phyloP scores from a whole-genome alignment of 2,888 invertebrate species.

The Rhorus exstirpatorius region DNA sequence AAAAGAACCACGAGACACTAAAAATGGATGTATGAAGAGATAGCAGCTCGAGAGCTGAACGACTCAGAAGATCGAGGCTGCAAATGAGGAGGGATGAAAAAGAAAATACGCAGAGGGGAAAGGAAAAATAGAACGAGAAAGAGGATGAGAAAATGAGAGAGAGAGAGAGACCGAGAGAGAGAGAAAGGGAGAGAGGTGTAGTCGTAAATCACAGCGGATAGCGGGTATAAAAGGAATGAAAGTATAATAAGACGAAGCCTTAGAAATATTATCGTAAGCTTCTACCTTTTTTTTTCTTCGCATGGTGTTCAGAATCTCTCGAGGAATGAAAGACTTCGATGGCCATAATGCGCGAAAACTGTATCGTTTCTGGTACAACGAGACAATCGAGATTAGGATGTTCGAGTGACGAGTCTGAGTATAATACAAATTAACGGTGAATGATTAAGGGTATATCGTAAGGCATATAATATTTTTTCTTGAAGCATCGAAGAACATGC shows the following conservation, averaged over 20 bases:
- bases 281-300: conserved; percentile 11
- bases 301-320: conserved; percentile 24
- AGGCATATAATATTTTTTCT: too few relatives aligned
- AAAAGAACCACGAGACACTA: conserved; percentile 40
- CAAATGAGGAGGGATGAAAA: conserved; percentile 56
- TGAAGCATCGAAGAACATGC: too few relatives aligned
- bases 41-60: conserved; percentile 22
- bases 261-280: conserved; percentile 47
- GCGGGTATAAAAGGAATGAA: conserved; percentile 50
- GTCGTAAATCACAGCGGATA: conserved; percentile 57
- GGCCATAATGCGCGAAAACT: conserved; percentile 39
- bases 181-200: neutral
- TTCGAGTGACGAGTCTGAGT: conserved; percentile 11
- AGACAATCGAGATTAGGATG: conserved; percentile 38
- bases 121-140: conserved; percentile 17
- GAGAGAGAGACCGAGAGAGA: neutral
- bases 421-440: conserved; percentile 5
- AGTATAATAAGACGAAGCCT: conserved; percentile 44
- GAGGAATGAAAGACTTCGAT: conserved; percentile 39
- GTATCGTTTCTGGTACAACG: conserved; percentile 25
- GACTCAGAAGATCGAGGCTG: conserved; percentile 46
- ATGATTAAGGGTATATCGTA: too few relatives aligned
- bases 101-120: conserved; percentile 34
- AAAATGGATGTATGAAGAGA: conserved; percentile 52
- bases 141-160: too few relatives aligned